These are phyloP conservation scores for Brachyistius frenatus DNA, from an alignment of 2,113 vertebrate species.

Conservation along the genomic window DNA sequence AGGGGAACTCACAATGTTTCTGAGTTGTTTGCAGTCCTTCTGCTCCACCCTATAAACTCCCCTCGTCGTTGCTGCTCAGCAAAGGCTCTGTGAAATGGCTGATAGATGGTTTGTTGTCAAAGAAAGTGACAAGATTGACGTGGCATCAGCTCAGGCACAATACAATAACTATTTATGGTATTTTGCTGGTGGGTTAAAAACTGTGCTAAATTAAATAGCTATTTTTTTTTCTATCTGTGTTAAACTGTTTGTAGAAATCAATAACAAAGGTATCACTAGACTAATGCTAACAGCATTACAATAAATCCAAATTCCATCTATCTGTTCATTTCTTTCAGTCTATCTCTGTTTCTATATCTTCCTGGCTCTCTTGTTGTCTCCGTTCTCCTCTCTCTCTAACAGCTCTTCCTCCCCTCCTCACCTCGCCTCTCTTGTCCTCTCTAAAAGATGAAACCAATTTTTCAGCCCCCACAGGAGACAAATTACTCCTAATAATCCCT, in stretches of 20 bases:
- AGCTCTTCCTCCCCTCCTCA: slow-evolving; percentile 22
- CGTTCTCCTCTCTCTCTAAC: slow-evolving; percentile 3
- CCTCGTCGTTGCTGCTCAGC: not conserved
- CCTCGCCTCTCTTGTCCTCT: slow-evolving; percentile 42
- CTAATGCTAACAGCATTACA: not conserved
- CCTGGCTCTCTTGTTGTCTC: not conserved
- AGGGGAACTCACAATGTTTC: not conserved
- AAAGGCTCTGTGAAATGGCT: not conserved
- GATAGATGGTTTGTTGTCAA: not conserved
- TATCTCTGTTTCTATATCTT: slow-evolving; percentile 10
- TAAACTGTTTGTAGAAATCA: slow-evolving; percentile 10
- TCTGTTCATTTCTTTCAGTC: slow-evolving; percentile 17
- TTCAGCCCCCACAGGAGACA: slow-evolving; percentile 63
- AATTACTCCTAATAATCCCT: slow-evolving; percentile 80
- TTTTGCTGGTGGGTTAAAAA: not conserved
- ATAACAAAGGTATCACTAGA: not conserved
- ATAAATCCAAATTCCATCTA: slow-evolving; percentile 2
- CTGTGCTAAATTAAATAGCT: not conserved
- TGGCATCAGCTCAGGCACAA: not conserved
- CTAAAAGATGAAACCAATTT: slow-evolving; percentile 76
- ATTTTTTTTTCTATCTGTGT: not conserved
- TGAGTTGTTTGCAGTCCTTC: not conserved
- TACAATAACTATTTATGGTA: too few species aligned
- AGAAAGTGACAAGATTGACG: not conserved
- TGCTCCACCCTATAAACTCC: not conserved